Evolutionary conservation across 2,113 vertebrate species (phyloP).

Genomic region (Colius striatus): DNA sequence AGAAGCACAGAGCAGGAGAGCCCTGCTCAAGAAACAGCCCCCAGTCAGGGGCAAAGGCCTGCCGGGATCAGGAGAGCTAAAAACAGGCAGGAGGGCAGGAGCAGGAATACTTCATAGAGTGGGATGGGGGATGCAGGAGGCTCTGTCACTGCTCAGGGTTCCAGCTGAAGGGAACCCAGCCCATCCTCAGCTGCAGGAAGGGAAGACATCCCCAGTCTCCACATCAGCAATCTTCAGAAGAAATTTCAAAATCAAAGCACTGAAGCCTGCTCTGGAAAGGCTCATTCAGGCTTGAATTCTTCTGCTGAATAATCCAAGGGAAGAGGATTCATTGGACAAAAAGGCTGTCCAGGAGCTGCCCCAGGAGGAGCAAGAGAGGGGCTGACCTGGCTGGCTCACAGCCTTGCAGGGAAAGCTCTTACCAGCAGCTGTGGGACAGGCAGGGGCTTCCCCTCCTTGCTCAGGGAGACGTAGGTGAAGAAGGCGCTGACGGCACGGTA

Average conservation of each 20-base stretch:
- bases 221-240: neutral
- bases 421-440: conserved; percentile 90
- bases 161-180: rapidly evolving
- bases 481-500: conserved; percentile 92
- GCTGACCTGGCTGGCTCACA: neutral
- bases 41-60: neutral
- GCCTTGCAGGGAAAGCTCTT: neutral
- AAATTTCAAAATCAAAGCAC: neutral
- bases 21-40: neutral
- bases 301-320: neutral
- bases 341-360: neutral
- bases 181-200: neutral
- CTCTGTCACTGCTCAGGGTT: rapidly evolving
- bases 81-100: neutral
- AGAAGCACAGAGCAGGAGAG: neutral
- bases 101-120: rapidly evolving
- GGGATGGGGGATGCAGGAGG: rapidly evolving
- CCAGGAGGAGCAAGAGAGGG: rapidly evolving
- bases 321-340: neutral
- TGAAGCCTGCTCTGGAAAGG: neutral
- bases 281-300: rapidly evolving
- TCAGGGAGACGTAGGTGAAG: conserved; percentile 94
- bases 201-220: too few species aligned
- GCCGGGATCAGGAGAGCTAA: neutral
- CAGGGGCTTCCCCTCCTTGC: conserved; percentile 85